Conservation (phyloP, 2,888 invertebrate genomes). For the Amiota mariae region DNA sequence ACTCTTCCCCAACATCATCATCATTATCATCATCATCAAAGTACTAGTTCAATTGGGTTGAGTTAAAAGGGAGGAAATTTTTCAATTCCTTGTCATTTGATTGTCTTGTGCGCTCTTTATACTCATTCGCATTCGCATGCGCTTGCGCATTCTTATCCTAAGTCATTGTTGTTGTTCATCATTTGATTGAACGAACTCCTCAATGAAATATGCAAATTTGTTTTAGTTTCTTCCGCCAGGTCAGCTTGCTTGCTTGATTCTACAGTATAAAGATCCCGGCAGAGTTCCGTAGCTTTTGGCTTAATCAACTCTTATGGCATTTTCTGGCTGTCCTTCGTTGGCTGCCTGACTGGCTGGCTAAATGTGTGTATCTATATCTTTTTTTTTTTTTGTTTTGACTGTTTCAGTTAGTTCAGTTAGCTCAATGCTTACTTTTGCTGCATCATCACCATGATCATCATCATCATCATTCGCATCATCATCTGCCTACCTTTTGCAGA, state of each 20-base stretch:
- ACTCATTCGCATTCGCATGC: background rate
- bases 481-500: background rate
- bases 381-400: background rate
- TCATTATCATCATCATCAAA: too few species aligned
- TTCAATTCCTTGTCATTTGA: background rate
- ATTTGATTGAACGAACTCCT: slow-evolving; percentile 68
- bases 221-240: slow-evolving; percentile 33
- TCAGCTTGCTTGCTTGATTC: background rate
- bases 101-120: slow-evolving; percentile 9
- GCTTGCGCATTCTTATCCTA: slow-evolving; percentile 5
- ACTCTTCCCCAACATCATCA: background rate
- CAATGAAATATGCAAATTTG: slow-evolving; percentile 72
- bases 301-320: slow-evolving; percentile 19
- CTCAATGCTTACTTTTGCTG: slow-evolving; percentile 44
- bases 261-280: background rate
- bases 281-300: background rate
- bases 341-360: background rate
- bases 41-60: too few species aligned
- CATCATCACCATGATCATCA: slow-evolving; percentile 46
- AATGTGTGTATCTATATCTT: too few species aligned
- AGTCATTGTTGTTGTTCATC: slow-evolving; percentile 53
- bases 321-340: background rate
- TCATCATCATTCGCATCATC: too few species aligned
- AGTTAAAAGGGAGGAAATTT: too few species aligned
- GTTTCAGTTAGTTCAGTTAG: slow-evolving; percentile 37